Percentiles rank a stretch among this genome's conserved stretches.
These are phyloP conservation scores for Zosterops borbonicus DNA, from an alignment of 2,113 vertebrate species.

Conservation along the genomic window DNA sequence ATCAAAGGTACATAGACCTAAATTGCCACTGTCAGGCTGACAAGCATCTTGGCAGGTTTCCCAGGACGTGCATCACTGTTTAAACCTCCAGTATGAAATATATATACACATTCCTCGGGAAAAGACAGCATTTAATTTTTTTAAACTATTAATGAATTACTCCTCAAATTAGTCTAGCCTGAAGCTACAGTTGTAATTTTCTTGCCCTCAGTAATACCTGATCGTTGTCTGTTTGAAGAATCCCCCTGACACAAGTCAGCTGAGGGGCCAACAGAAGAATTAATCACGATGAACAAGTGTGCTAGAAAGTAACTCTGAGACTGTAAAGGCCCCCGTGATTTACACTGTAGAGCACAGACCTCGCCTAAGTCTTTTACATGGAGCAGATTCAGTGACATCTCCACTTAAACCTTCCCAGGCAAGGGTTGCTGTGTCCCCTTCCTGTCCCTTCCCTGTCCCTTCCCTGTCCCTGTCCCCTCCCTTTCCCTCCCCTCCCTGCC, in stretches of 20 bases:
- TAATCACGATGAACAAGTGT: background rate
- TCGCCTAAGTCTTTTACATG: accelerated
- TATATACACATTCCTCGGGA: background rate
- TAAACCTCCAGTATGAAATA: constrained; percentile 21
- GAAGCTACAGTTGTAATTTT: constrained; percentile 5
- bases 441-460: accelerated
- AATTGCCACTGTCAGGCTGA: constrained; percentile 57
- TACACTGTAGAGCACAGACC: background rate
- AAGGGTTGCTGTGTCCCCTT: background rate
- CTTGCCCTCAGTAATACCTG: background rate
- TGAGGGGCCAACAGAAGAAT: background rate
- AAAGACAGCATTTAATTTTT: background rate
- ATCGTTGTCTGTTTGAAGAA: constrained; percentile 5
- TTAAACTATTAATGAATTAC: constrained; percentile 13
- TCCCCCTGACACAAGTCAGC: background rate
- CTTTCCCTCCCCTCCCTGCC: accelerated
- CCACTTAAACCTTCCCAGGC: background rate
- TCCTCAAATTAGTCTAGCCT: constrained; percentile 36
- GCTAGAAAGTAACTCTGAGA: background rate
- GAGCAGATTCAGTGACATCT: background rate
- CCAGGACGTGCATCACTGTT: constrained; percentile 22
- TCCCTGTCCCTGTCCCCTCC: accelerated
- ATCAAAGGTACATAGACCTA: constrained; percentile 34
- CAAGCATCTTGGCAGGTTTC: constrained; percentile 33
- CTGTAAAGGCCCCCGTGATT: background rate